Evolutionary conservation across 2,113 vertebrate species (phyloP).

Genomic region (Podarcis raffonei): DNA sequence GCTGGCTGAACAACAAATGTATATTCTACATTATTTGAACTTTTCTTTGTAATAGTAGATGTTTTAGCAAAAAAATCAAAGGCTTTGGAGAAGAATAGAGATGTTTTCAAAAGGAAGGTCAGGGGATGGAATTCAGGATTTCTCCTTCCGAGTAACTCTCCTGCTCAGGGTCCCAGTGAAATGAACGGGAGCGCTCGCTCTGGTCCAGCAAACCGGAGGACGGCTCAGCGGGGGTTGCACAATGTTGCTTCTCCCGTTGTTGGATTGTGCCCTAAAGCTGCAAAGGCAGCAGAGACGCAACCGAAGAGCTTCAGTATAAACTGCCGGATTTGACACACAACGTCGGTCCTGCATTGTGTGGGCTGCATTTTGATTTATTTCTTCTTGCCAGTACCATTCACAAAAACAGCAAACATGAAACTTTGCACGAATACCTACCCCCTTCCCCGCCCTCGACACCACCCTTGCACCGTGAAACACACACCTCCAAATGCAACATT

Average conservation of each 20-base stretch:
- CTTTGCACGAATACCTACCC: background rate
- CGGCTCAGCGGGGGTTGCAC: background rate
- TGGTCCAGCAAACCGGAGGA: no score
- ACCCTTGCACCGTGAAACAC: background rate
- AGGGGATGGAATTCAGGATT: background rate
- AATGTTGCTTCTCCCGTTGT: no score
- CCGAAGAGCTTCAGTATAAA: background rate
- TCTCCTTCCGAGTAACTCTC: no score
- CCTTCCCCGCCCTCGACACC: background rate
- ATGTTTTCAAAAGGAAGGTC: background rate
- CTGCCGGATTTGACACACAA: background rate
- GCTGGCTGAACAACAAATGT: conserved; percentile 52
- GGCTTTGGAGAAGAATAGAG: background rate
- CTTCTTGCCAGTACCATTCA: no score
- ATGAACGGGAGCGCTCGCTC: background rate
- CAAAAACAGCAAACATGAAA: background rate
- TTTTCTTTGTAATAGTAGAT: background rate
- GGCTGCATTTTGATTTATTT: no score
- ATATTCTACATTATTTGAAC: conserved; percentile 3
- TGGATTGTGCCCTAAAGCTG: background rate
- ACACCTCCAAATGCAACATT: background rate
- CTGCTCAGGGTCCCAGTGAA: background rate
- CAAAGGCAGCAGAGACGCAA: background rate
- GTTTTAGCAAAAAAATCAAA: background rate
- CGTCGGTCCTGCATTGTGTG: background rate